Evolutionary conservation across 2,797 vertebrate genomes (phyloP), one percentile per base, ranked within the genome.

Genomic region (Gymnothorax reevesii): DNA sequence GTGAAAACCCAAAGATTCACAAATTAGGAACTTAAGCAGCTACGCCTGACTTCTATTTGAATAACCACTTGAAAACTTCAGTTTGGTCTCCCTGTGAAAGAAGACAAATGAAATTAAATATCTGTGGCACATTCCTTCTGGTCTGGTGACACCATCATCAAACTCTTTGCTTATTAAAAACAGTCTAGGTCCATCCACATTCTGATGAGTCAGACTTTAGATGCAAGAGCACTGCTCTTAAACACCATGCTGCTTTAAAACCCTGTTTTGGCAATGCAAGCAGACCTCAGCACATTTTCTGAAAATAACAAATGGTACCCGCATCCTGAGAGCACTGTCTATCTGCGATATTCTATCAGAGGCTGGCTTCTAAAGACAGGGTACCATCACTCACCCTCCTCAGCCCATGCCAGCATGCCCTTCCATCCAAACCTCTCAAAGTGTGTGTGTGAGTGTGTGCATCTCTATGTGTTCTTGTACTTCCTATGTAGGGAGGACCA

Each of bases 141-240:
- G 57, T 9, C 82, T 25, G 22, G 57, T 42, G 57, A 83, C 52
- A 57, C 42, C 9, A 42, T 13, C 82, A 9, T 54, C n/a, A 55
- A 55, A 75, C 27, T 42, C 73, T 54, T n/a, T 79, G 75, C 49
- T 79, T 49, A 79, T 54, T 79, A 22, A 22, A 54, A 52, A 52
- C 73, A 20, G 73, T 77, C 20, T 33, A 52, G 73, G 4, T 15
- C 42, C 9, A 17, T 52, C 42, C 7, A 17, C 42, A 77, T 77
- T 49, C 73, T 20, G 12, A 82, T 59, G 83, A 88, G 90, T 92
- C 92, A 59, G 73, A 8, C 80, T 25, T 54, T 75, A 94, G 92
- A 94, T 92, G 88, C 88, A 93, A 73, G 89, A 86, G 73, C 69
- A 6, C 89, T 91, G 90, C 93, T 93, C 91, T 42, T 66, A 22